These are phyloP conservation scores for Catharus fuscescens DNA, from an alignment of 2,113 vertebrate species.

Conservation along the genomic window DNA sequence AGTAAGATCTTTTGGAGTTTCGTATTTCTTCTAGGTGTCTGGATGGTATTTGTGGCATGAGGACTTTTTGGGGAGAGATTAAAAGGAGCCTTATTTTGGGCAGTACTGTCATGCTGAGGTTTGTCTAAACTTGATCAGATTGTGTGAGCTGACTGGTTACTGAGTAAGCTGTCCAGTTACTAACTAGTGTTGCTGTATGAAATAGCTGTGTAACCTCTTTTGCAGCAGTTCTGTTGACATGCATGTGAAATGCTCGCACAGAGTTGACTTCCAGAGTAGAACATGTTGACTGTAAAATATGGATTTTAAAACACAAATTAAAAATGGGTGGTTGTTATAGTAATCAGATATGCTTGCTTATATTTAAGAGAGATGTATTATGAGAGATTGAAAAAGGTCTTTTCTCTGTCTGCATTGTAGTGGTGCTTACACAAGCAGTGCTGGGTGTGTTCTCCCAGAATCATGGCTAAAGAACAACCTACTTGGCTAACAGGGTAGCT, in stretches of 20 bases:
- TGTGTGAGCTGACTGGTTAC: not conserved
- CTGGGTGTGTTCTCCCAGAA: not conserved
- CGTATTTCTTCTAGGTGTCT: not conserved
- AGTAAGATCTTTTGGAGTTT: not conserved
- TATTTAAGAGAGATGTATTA: not conserved
- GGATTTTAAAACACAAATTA: not conserved
- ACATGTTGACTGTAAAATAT: not conserved
- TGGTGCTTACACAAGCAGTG: fast-evolving
- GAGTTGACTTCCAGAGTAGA: not conserved
- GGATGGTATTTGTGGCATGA: not conserved
- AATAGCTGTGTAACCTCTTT: not conserved
- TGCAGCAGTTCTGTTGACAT: not conserved
- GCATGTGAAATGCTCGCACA: not conserved
- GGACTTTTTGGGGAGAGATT: not conserved
- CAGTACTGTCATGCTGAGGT: not conserved
- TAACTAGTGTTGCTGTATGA: not conserved
- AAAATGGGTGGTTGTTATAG: not conserved
- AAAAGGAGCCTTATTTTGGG: not conserved
- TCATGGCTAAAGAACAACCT: not conserved
- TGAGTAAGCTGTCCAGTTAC: not conserved
- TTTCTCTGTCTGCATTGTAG: not conserved
- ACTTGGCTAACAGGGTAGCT: not conserved
- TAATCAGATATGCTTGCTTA: not conserved
- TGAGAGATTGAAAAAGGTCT: not conserved
- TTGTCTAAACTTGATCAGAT: not conserved